These are phyloP conservation scores for Halcyon badia DNA, from an alignment of 2,797 vertebrate genomes.

Conservation along the genomic window DNA sequence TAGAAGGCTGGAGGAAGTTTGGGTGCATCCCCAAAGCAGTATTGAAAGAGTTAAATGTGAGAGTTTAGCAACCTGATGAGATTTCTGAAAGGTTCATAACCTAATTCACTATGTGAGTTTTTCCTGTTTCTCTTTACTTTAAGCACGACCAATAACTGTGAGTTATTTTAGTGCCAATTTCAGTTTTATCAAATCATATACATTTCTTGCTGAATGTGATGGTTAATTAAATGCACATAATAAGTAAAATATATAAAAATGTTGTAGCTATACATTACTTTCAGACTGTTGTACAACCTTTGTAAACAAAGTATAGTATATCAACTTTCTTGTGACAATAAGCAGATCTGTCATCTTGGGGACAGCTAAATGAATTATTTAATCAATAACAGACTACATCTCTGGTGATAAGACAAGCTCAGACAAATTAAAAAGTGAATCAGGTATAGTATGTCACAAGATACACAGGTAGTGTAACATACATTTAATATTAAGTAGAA, in stretches of 20 bases:
- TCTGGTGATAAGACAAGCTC: slow-evolving; percentile 61
- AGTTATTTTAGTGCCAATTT: slow-evolving; percentile 30
- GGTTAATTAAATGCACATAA: slow-evolving; percentile 59
- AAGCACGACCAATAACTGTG: slow-evolving; percentile 19
- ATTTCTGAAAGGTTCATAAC: neutral
- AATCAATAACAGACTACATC: slow-evolving; percentile 73
- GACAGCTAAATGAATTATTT: slow-evolving; percentile 74
- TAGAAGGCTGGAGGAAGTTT: neutral
- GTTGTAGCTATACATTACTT: slow-evolving; percentile 54
- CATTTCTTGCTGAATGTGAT: slow-evolving; percentile 11
- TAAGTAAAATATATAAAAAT: slow-evolving; percentile 62
- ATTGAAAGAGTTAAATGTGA: slow-evolving; percentile 1
- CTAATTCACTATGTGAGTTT: neutral
- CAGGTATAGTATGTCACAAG: slow-evolving; percentile 32
- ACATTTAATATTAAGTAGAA: slow-evolving; percentile 18
- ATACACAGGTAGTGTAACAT: neutral
- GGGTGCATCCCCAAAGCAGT: neutral
- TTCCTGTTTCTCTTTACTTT: neutral
- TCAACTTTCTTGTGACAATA: slow-evolving; percentile 70
- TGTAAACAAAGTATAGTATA: slow-evolving; percentile 66
- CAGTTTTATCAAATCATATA: slow-evolving; percentile 53
- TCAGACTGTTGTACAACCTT: slow-evolving; percentile 53
- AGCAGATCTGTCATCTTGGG: slow-evolving; percentile 61
- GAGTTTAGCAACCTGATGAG: neutral
- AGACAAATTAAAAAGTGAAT: slow-evolving; percentile 69